Base-by-base conservation (phyloP, 2,113 vertebrate genomes). In the Mugil cephalus region DNA sequence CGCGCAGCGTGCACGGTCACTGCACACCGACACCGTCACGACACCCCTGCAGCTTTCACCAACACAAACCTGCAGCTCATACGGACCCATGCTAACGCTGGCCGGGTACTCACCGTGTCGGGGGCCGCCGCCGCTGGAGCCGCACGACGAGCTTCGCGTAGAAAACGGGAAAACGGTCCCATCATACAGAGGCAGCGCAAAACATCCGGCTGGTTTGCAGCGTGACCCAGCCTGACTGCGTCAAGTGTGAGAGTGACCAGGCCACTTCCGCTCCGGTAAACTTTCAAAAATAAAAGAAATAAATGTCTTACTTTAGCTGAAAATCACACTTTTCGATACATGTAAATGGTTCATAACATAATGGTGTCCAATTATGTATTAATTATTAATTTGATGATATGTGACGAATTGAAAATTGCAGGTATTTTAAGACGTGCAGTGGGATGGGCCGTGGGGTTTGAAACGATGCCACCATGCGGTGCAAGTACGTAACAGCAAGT, bases 201-300 rank as follows among this genome's bases (percentile, higher is more conserved):
- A 86, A 88, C 90, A 89, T 90, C 87, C 90, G 84, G 87, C 79
- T 24, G 59, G 68, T 45, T 53, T 69, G 86, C 86, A 69, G 89
- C 90, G 88, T 89, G 87, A 90, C 87, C 77, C 73, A 72, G 68
- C 38, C 9, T 13, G 43, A 4, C 12, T 38, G 55, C 62, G 80
- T 71, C 47, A 88, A 77, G 81, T 1, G 34, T 0, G 0, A 12
- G 1, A 17, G 35, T 3, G 6, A 21, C 8, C 4, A 1, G 0
- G 1, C 10, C 0, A 0, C 70, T 70, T 70, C 75, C 75, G 62
- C 12, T 53, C 6, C 10, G 4, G 0, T 0, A 6, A 7, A 0
- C 0, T 54, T 61, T 82, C 83, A 84, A 42, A n/a, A 89, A 67
- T 82, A 90, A 88, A 69, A 74, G 24, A 30, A 30, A n/a, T n/a